A percentile compares a stretch with the other conserved stretches of the same genome.
These are phyloP conservation scores for Stegodyphus mimosarum DNA, from an alignment of 1,140 invertebrate genomes.

Conservation along the genomic window DNA sequence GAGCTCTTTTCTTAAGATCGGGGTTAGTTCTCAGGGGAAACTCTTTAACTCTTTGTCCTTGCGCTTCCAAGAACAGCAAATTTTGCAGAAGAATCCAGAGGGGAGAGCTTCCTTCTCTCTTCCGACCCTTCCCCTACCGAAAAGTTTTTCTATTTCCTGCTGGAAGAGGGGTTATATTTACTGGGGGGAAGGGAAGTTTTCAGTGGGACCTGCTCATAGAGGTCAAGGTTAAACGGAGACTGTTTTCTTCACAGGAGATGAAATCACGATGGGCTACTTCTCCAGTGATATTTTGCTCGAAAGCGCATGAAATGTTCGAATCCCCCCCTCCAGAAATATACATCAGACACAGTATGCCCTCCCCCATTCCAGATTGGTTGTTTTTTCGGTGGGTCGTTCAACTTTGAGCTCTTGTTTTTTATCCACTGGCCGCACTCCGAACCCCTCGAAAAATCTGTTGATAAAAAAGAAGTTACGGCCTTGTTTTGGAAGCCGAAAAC, in stretches of 20 bases:
- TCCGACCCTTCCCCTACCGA: background rate
- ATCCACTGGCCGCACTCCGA: background rate
- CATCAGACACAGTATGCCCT: background rate
- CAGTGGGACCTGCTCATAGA: background rate
- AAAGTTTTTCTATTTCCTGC: background rate
- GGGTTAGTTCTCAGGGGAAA: background rate
- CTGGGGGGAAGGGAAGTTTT: background rate
- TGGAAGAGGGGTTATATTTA: background rate
- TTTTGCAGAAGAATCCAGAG: background rate
- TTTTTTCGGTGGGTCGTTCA: constrained; percentile 2
- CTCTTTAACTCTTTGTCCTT: constrained; percentile 1
- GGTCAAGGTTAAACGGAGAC: background rate
- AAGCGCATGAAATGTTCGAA: no score
- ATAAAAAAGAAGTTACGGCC: background rate
- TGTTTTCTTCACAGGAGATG: background rate
- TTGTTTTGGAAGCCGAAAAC: background rate
- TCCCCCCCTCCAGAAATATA: background rate
- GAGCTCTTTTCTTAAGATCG: background rate
- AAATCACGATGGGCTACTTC: background rate
- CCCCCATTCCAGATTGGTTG: background rate
- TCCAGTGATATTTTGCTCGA: no score
- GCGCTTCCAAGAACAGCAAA: background rate
- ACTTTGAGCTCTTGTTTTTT: background rate
- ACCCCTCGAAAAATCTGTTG: background rate
- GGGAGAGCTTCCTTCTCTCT: background rate